A percentile compares a stretch with the other conserved stretches of the same genome.
Evolutionary conservation across 2,888 invertebrate species (phyloP).

Genomic region (Malacosoma neustria): DNA sequence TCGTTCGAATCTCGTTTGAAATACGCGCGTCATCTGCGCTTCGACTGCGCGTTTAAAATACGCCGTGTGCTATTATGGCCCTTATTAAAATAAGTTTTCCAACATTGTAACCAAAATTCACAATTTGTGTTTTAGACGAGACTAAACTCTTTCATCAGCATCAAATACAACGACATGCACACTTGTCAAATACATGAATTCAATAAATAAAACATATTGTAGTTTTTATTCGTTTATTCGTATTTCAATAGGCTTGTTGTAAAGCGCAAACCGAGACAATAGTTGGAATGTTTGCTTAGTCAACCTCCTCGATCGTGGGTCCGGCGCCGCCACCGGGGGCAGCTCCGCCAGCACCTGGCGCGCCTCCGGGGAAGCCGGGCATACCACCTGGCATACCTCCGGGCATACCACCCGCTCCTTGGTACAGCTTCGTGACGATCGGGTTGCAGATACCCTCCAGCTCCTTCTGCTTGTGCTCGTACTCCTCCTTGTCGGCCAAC

Average conservation of each 20-base stretch:
- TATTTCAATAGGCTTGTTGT: slow-evolving; percentile 28
- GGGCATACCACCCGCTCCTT: slow-evolving; percentile 84
- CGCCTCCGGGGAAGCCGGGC: slow-evolving; percentile 74
- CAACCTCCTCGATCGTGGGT: slow-evolving; percentile 95
- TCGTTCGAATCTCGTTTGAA: too few relatives aligned
- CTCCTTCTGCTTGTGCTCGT: slow-evolving; percentile 96
- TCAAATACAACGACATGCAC: too few relatives aligned
- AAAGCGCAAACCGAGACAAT: slow-evolving; percentile 26
- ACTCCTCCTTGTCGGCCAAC: slow-evolving; percentile 95
- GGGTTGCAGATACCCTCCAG: slow-evolving; percentile 94
- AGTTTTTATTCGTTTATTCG: slow-evolving; percentile 41
- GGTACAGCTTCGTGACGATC: slow-evolving; percentile 96
- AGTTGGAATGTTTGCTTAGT: slow-evolving; percentile 77
- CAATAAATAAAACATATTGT: too few relatives aligned
- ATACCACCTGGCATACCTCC: slow-evolving; percentile 60
- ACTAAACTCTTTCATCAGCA: too few relatives aligned
- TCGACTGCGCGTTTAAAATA: too few relatives aligned
- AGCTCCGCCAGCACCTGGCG: slow-evolving; percentile 73
- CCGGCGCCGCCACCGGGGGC: slow-evolving; percentile 78
- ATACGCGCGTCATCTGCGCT: too few relatives aligned
- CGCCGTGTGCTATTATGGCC: too few relatives aligned
- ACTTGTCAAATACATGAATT: too few relatives aligned
- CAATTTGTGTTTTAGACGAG: too few relatives aligned
- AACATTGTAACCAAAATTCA: too few relatives aligned
- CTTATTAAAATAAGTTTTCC: too few relatives aligned